Evolutionary conservation across 2,113 vertebrate genomes (phyloP).

Genomic region (Benthochromis sp.): DNA sequence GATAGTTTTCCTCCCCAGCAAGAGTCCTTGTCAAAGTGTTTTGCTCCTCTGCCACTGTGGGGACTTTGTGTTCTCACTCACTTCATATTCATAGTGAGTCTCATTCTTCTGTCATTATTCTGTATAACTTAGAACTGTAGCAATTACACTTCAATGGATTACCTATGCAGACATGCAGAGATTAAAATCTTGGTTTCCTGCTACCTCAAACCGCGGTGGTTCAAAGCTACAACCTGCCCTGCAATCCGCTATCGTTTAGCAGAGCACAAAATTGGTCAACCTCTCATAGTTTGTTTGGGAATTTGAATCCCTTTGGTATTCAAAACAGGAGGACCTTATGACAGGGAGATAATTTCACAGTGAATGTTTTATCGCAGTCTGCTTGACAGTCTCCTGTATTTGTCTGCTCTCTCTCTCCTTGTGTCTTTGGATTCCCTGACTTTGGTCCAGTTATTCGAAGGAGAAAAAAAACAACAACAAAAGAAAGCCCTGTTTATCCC

Average conservation of each 20-base stretch:
- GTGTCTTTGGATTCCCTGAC: slow-evolving; percentile 55
- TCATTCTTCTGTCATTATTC: slow-evolving; percentile 47
- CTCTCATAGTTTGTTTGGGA: slow-evolving; percentile 52
- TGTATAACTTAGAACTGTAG: slow-evolving; percentile 72
- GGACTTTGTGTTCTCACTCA: slow-evolving; percentile 73
- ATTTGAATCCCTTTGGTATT: slow-evolving; percentile 63
- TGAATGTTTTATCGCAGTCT: slow-evolving; percentile 46
- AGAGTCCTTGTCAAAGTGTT: slow-evolving; percentile 74
- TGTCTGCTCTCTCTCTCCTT: slow-evolving; percentile 11
- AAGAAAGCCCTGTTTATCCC: slow-evolving; percentile 5
- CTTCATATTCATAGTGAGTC: slow-evolving; percentile 70
- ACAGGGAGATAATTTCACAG: slow-evolving; percentile 56
- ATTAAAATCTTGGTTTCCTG: slow-evolving; percentile 38
- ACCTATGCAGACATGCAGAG: slow-evolving; percentile 59
- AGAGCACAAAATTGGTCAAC: slow-evolving; percentile 37
- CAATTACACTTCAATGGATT: slow-evolving; percentile 83
- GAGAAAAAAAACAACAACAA: neutral
- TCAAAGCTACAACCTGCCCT: slow-evolving; percentile 41
- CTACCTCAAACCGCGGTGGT: neutral
- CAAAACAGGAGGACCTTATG: slow-evolving; percentile 50
- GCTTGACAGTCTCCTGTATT: slow-evolving; percentile 37
- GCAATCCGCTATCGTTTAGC: slow-evolving; percentile 16
- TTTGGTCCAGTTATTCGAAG: slow-evolving; percentile 58
- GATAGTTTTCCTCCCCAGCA: slow-evolving; percentile 70
- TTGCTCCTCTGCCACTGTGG: slow-evolving; percentile 71